These are phyloP conservation scores for Macrotus californicus DNA, from an alignment of 2,113 vertebrate species.

Conservation along the genomic window DNA sequence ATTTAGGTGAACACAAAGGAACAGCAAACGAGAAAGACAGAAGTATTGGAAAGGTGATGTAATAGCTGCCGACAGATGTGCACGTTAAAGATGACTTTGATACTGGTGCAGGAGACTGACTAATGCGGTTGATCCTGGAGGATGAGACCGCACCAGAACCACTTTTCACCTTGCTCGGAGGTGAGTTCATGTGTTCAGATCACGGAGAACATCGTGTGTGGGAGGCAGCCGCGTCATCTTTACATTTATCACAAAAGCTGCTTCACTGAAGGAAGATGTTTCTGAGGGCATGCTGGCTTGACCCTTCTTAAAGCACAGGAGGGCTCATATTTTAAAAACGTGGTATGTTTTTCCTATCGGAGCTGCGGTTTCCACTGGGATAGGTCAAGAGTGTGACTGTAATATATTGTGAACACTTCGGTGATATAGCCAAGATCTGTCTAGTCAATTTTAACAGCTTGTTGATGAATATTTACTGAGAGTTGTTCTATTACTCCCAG, in stretches of 20 bases:
- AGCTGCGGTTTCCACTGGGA: neutral
- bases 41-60: neutral
- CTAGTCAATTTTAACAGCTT: neutral
- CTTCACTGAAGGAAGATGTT: slow-evolving; percentile 53
- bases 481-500: neutral
- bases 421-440: neutral
- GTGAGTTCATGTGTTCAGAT: slow-evolving; percentile 65
- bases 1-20: neutral
- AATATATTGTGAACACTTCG: neutral
- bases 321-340: neutral
- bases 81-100: neutral
- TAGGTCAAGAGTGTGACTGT: neutral
- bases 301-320: neutral
- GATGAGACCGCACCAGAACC: slow-evolving; percentile 47
- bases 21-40: neutral
- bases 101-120: slow-evolving; percentile 12
- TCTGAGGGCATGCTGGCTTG: neutral
- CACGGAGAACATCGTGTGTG: slow-evolving; percentile 34
- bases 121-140: slow-evolving; percentile 28
- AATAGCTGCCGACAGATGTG: slow-evolving; percentile 36
- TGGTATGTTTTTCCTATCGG: neutral
- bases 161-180: slow-evolving; percentile 54
- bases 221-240: slow-evolving; percentile 52
- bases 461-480: neutral
- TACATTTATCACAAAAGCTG: slow-evolving; percentile 40